Percentiles rank a stretch among this genome's conserved stretches.
phyloP scores from a whole-genome alignment of 2,888 invertebrate species.

The Cheilosia vulpina region DNA sequence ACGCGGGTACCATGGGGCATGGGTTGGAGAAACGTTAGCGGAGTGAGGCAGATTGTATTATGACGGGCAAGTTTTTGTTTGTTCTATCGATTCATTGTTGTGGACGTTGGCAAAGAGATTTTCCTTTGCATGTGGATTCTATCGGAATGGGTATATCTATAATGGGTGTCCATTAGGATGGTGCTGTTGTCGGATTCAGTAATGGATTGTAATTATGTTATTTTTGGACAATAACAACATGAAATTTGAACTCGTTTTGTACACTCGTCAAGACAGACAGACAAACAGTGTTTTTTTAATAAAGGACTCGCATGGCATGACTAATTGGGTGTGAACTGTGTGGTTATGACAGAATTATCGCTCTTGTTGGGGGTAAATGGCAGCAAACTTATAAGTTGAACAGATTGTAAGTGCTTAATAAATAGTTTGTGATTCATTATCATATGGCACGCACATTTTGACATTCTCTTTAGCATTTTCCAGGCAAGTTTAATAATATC shows the following conservation, averaged over 20 bases:
- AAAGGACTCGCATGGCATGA: neutral
- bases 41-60: no score
- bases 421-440: no score
- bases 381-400: no score
- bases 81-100: neutral
- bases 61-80: no score
- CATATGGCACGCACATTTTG: no score
- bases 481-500: no score
- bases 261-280: neutral
- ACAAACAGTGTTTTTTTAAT: neutral
- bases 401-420: no score
- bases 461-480: no score
- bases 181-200: neutral
- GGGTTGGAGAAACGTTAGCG: neutral
- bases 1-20: neutral
- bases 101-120: neutral
- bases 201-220: neutral
- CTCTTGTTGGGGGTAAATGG: no score
- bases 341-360: no score
- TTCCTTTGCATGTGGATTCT: neutral
- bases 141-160: neutral
- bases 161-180: neutral
- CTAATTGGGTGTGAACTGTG: no score
- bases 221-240: neutral
- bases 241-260: neutral